These are phyloP conservation scores for Amphimallon solstitiale DNA, from an alignment of 2,888 invertebrate species.

Conservation along the genomic window DNA sequence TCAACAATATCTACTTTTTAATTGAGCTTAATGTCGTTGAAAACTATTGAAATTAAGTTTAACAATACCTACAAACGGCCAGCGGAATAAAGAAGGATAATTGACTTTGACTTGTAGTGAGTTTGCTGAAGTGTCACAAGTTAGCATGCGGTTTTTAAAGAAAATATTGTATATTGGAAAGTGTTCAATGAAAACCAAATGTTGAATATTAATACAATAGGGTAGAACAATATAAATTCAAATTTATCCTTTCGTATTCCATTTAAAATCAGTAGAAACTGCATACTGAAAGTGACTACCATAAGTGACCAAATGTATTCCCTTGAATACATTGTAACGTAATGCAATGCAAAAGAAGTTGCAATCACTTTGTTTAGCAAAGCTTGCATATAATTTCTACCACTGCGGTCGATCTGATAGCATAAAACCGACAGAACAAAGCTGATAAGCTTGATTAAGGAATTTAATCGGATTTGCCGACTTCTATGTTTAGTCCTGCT, in stretches of 20 bases:
- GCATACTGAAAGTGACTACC: slow-evolving; percentile 4
- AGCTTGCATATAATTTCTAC: slow-evolving; percentile 38
- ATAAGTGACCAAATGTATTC: slow-evolving; percentile 26
- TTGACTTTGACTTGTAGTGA: no score
- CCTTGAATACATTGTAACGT: slow-evolving; percentile 1
- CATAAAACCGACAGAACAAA: slow-evolving; percentile 38
- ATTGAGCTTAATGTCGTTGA: no score
- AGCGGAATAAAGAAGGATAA: no score
- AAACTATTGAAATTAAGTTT: no score
- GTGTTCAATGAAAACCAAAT: no score
- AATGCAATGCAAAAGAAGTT: slow-evolving; percentile 21
- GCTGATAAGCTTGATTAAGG: slow-evolving; percentile 46
- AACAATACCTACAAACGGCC: no score
- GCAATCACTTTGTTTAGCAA: slow-evolving; percentile 29
- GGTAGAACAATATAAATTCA: neutral
- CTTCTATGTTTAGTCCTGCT: slow-evolving; percentile 44
- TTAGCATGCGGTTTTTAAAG: no score
- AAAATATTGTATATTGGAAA: no score
- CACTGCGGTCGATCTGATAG: slow-evolving; percentile 33
- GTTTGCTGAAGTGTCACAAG: no score
- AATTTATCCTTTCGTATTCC: slow-evolving; percentile 3
- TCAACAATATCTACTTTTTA: no score
- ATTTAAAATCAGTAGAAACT: slow-evolving; percentile 22
- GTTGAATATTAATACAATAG: no score
- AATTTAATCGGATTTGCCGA: slow-evolving; percentile 44